Percentiles rank a stretch among this genome's conserved stretches.
phyloP scores from a whole-genome alignment of 2,888 invertebrate genomes.

The Falcaria lacertinaria region DNA sequence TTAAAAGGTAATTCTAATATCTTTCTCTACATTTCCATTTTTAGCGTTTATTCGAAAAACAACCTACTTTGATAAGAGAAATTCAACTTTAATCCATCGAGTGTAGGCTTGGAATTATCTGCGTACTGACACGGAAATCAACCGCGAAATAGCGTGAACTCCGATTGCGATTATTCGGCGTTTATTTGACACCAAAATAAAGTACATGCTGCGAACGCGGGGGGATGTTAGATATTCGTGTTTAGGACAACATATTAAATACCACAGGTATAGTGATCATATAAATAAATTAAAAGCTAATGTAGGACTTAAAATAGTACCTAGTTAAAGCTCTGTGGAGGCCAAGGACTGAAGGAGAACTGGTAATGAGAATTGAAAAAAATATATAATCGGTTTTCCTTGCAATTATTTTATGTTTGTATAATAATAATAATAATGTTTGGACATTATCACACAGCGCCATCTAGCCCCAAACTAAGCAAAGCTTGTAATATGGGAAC shows the following conservation, averaged over 20 bases:
- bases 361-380: no score
- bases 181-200: constrained; percentile 36
- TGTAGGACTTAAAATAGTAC: no score
- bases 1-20: constrained; percentile 24
- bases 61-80: constrained; percentile 8
- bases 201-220: constrained; percentile 15
- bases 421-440: no score
- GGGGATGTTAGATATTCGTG: constrained; percentile 22
- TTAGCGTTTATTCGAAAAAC: constrained; percentile 22
- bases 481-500: no score
- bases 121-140: constrained; percentile 22
- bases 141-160: constrained; percentile 28
- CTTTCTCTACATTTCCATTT: constrained; percentile 31
- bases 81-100: constrained; percentile 1
- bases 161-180: constrained; percentile 37
- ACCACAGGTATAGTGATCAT: not conserved
- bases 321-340: no score
- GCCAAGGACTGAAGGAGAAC: no score
- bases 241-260: constrained; percentile 11
- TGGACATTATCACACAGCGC: no score
- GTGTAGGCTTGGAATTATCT: constrained; percentile 11
- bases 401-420: no score
- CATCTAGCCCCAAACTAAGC: no score
- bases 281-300: no score
- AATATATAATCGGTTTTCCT: no score